Percentiles rank a stretch among this genome's conserved stretches.
Conservation (phyloP, 2,797 vertebrate species). For the Hyperoplus lanceolatus region DNA sequence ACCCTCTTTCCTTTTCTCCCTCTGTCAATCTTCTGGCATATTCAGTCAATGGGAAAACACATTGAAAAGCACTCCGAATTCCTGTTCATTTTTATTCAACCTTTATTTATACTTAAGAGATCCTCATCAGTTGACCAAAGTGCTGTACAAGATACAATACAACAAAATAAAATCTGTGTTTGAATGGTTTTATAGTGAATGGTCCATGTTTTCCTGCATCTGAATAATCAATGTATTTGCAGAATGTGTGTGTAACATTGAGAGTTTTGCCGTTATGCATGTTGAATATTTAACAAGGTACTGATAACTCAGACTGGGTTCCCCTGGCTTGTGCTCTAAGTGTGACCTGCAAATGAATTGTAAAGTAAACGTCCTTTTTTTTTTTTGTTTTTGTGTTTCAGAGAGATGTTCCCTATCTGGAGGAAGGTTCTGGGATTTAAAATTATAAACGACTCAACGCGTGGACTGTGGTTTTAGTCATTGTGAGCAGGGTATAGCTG, state of each 20-base stretch:
- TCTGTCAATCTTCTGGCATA: neutral
- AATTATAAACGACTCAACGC: slow-evolving; percentile 58
- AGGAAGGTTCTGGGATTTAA: slow-evolving; percentile 77
- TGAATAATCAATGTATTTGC: neutral
- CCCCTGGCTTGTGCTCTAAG: slow-evolving; percentile 9
- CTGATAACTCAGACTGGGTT: neutral
- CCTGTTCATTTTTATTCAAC: no score
- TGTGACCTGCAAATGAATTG: neutral
- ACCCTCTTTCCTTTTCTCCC: neutral
- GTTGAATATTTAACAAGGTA: neutral
- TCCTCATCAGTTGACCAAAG: neutral
- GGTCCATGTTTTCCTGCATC: neutral
- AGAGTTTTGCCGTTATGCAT: neutral
- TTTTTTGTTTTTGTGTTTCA: slow-evolving; percentile 71
- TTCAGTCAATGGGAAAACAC: no score
- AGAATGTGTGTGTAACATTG: neutral
- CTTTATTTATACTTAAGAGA: no score
- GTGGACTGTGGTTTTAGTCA: slow-evolving; percentile 63
- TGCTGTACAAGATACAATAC: neutral
- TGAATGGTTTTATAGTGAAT: neutral
- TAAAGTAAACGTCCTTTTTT: slow-evolving; percentile 8
- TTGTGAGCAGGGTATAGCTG: slow-evolving; percentile 63
- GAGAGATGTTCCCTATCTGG: slow-evolving; percentile 71
- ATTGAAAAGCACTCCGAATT: no score
- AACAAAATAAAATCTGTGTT: neutral